These are phyloP conservation scores for Ptilonorhynchus violaceus DNA, from an alignment of 2,113 vertebrate species.

Conservation along the genomic window DNA sequence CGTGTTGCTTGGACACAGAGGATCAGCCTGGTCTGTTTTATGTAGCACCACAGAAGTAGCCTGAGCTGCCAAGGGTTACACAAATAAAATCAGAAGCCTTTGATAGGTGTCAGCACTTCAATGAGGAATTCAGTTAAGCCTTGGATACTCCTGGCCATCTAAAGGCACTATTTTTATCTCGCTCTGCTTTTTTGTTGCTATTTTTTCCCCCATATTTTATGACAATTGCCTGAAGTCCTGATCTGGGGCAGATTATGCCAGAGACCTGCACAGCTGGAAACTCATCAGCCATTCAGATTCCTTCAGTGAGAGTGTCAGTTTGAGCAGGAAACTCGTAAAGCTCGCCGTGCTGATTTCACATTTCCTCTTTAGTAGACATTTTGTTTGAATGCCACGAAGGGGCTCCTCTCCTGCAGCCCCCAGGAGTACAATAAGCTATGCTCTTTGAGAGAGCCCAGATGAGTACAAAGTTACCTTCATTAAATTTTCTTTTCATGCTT, in stretches of 20 bases:
- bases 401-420: not conserved
- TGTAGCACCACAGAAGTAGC: not conserved
- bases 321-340: not conserved
- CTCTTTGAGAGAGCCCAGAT: conserved; percentile 24
- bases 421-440: conserved; percentile 28
- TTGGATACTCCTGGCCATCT: not conserved
- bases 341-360: conserved; percentile 1
- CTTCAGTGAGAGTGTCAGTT: conserved; percentile 29
- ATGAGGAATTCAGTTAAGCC: conserved; percentile 7
- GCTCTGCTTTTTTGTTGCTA: not conserved
- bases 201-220: not conserved
- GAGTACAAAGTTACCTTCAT: conserved; percentile 35
- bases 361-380: conserved; percentile 49
- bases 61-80: not conserved
- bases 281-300: conserved; percentile 55
- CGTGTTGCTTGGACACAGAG: not conserved
- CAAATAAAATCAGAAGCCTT: not conserved
- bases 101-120: conserved; percentile 28
- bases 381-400: conserved; percentile 44
- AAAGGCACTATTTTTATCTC: not conserved
- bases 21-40: not conserved
- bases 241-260: conserved; percentile 18
- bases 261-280: conserved; percentile 15
- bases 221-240: conserved; percentile 15
- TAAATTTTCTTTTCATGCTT: conserved; percentile 7